These are phyloP conservation scores for Procapra przewalskii DNA, from an alignment of 2,113 vertebrate species.

Conservation along the genomic window DNA sequence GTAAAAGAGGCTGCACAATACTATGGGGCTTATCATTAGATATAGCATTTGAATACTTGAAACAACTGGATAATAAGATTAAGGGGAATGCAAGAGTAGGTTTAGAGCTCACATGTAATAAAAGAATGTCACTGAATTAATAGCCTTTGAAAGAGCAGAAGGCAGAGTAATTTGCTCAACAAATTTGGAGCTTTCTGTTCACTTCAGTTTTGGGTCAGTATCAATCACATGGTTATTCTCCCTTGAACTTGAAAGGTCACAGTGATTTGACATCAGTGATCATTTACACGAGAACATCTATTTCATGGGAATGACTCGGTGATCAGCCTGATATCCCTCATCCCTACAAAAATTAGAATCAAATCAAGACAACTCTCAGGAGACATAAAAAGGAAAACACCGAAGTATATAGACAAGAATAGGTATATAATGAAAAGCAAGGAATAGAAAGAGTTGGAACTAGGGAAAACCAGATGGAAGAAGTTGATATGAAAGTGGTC, in stretches of 20 bases:
- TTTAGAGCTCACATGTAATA: not conserved
- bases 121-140: not conserved
- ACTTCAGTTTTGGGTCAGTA: accelerated
- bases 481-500: not conserved
- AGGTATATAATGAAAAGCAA: not conserved
- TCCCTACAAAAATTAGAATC: not conserved
- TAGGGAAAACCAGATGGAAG: not conserved
- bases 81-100: accelerated
- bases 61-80: not conserved
- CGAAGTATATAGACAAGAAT: not conserved
- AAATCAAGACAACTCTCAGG: not conserved
- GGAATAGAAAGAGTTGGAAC: not conserved
- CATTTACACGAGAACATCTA: accelerated
- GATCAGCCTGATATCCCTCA: not conserved
- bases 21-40: not conserved
- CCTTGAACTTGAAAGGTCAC: not conserved
- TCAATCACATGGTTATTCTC: accelerated
- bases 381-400: not conserved
- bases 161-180: not conserved
- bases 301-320: not conserved
- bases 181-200: not conserved
- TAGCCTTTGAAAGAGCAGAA: not conserved
- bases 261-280: not conserved
- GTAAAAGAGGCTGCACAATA: not conserved
- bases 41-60: not conserved